Conservation (phyloP, 2,113 vertebrate genomes). For the Leiothrix lutea region DNA sequence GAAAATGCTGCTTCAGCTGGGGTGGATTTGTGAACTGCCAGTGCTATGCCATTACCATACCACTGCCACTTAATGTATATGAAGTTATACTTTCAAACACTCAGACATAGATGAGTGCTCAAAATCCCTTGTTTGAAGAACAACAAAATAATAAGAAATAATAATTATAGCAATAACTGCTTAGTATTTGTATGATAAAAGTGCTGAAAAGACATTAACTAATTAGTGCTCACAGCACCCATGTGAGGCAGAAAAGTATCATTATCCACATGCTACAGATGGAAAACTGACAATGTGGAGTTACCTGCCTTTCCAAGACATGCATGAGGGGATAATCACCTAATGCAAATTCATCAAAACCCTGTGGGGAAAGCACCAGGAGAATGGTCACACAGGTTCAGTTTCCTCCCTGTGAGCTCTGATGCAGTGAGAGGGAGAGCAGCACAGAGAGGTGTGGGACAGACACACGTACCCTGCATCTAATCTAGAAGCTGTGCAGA, state of each 20-base stretch:
- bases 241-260: slow-evolving; percentile 57
- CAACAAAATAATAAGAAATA: slow-evolving; percentile 61
- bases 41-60: background rate
- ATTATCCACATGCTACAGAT: slow-evolving; percentile 64
- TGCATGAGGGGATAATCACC: slow-evolving; percentile 39
- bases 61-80: slow-evolving; percentile 27
- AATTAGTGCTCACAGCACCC: slow-evolving; percentile 68
- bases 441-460: background rate
- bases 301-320: slow-evolving; percentile 52
- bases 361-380: background rate
- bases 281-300: slow-evolving; percentile 47
- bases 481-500: background rate
- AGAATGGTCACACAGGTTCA: background rate
- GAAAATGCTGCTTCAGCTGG: background rate
- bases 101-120: background rate
- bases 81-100: slow-evolving; percentile 47
- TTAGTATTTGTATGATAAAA: slow-evolving; percentile 55
- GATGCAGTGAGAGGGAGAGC: background rate
- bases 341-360: slow-evolving; percentile 21
- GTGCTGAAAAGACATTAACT: slow-evolving; percentile 65
- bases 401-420: background rate
- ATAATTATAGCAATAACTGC: slow-evolving; percentile 54
- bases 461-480: background rate
- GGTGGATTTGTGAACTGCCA: background rate
- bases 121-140: slow-evolving; percentile 38